phyloP scores from a whole-genome alignment of 2,797 vertebrate genomes.

The Emys orbicularis region DNA sequence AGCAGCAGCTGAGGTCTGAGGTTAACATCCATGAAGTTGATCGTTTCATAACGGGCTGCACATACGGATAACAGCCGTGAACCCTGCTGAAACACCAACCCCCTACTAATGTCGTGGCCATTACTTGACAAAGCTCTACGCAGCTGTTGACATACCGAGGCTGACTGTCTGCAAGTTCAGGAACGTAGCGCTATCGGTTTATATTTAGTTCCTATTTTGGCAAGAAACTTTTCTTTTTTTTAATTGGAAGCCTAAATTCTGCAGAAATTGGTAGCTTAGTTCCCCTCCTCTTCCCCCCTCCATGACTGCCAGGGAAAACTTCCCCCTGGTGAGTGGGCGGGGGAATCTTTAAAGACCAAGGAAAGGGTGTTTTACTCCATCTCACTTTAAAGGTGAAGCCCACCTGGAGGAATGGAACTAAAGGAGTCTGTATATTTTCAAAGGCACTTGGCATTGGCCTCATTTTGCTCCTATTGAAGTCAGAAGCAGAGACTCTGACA shows the following conservation, averaged over 20 bases:
- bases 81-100: neutral
- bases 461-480: neutral
- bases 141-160: neutral
- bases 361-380: neutral
- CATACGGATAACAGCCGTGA: neutral
- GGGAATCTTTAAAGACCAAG: neutral
- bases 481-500: neutral
- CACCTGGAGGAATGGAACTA: neutral
- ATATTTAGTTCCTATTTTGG: neutral
- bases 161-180: neutral
- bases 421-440: neutral
- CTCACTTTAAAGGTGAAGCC: neutral
- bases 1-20: neutral
- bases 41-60: neutral
- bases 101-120: neutral
- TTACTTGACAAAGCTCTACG: neutral
- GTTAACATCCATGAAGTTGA: neutral
- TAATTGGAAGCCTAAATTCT: neutral
- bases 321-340: neutral
- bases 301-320: neutral
- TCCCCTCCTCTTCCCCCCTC: neutral
- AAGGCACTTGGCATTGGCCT: neutral
- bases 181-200: neutral
- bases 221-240: neutral
- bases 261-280: neutral